phyloP scores from a whole-genome alignment of 1,140 invertebrate genomes.

The Thaumatotibia leucotreta region DNA sequence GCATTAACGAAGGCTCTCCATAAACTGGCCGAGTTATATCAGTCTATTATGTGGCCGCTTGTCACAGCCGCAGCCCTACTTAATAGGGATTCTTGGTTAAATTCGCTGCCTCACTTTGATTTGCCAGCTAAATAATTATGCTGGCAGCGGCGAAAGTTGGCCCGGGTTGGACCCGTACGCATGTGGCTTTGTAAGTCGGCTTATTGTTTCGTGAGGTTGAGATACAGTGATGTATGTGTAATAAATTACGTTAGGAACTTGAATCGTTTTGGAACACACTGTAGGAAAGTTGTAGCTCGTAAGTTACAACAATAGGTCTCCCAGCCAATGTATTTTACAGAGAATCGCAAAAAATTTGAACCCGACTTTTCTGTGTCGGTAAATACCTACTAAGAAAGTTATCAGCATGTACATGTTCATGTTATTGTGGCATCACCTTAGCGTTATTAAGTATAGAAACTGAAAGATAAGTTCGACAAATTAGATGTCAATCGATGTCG shows the following conservation, averaged over 20 bases:
- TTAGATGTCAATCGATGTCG: too few species aligned
- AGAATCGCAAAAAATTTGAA: too few species aligned
- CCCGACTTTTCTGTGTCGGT: too few species aligned
- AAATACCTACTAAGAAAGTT: too few species aligned
- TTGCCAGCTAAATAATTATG: constrained; percentile 18
- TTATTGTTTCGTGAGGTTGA: not conserved
- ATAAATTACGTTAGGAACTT: not conserved
- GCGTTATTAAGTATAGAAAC: too few species aligned
- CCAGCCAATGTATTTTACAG: too few species aligned
- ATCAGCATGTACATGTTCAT: too few species aligned
- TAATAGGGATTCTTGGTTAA: constrained; percentile 24
- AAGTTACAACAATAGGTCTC: not conserved
- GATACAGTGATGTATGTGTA: not conserved
- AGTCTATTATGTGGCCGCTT: constrained; percentile 27
- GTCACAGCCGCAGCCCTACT: constrained; percentile 24
- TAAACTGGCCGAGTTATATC: constrained; percentile 23
- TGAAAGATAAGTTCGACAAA: too few species aligned
- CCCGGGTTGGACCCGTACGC: not conserved
- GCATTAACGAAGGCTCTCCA: constrained; percentile 18
- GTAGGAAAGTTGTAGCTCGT: not conserved
- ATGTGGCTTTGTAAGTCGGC: constrained; percentile 1
- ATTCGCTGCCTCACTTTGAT: constrained; percentile 18
- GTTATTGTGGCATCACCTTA: too few species aligned
- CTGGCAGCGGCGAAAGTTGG: not conserved
- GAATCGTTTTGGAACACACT: not conserved